Conservation (phyloP, 2,797 vertebrate genomes). For the Rhinophrynus dorsalis region DNA sequence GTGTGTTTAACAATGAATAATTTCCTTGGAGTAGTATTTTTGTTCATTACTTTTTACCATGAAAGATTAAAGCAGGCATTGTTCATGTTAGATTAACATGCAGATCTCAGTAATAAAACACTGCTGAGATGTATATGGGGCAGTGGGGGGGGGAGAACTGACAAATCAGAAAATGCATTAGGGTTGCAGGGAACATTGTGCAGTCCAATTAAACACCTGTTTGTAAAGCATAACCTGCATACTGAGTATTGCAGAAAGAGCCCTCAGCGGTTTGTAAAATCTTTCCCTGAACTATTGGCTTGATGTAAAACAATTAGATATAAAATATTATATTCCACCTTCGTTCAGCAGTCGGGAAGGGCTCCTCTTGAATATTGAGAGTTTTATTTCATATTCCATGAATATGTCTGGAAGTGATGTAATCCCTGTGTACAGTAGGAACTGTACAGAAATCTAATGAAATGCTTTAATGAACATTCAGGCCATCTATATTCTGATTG, state of each 20-base stretch:
- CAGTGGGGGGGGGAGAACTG: conserved; percentile 33
- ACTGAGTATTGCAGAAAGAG: conserved; percentile 18
- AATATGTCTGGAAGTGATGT: neutral
- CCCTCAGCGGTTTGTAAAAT: conserved; percentile 29
- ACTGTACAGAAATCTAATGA: neutral
- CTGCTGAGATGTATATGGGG: conserved; percentile 27
- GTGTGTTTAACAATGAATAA: no score
- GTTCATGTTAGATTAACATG: conserved; percentile 36
- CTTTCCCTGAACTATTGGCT: conserved; percentile 23
- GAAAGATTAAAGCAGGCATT: conserved; percentile 12
- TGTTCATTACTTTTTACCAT: neutral
- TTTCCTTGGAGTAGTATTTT: no score
- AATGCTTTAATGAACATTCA: neutral
- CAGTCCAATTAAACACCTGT: conserved; percentile 43
- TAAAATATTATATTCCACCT: conserved; percentile 16
- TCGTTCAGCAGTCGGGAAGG: conserved; percentile 15
- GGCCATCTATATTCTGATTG: no score
- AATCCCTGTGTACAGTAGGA: neutral
- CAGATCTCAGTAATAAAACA: neutral
- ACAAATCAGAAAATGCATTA: conserved; percentile 21
- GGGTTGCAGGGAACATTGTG: conserved; percentile 10
- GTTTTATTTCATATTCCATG: neutral
- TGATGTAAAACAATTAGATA: conserved; percentile 31
- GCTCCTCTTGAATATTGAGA: conserved; percentile 17
- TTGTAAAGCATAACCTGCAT: conserved; percentile 31